Base-by-base conservation (phyloP, 1,140 invertebrate genomes). In the Berghia stephanieae region DNA sequence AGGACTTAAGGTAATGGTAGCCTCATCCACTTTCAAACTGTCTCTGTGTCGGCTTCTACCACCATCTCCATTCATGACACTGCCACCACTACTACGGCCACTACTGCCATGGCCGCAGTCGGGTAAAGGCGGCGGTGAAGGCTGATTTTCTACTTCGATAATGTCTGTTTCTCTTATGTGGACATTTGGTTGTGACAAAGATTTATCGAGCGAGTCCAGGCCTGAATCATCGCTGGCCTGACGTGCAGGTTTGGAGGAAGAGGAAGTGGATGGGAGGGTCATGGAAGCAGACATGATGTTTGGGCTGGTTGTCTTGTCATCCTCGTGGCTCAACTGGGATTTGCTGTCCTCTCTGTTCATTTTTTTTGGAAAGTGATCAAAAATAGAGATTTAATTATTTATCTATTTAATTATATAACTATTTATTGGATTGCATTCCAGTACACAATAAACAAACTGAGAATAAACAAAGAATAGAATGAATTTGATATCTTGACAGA, bases 221-320 rank as follows among this genome's bases (percentile, higher is more conserved):
- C 79, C 78, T 21, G 75, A 75, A 40, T 83, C 82, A 42, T 81
- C 74, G 57, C 79, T 79, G 67, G 73, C 52, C 67, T 79, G 80
- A 8, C 80, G 75, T 16, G 73, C 60, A 24, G 77, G 57, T 24
- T 31, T 68, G 18, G n/a, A n/a, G n/a, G n/a, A n/a, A n/a, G n/a
- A n/a, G n/a, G n/a, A n/a, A n/a, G n/a, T n/a, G n/a, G 68, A 24
- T 18, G 78, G 68, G 10, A 79, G 66, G 8, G 72, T 60, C 66
- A 63, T 63, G 60, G 57, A 93, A 2, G 92, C 92, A 3, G 92
- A 91, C 79, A 92, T 88, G 27, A 84, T 81, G 77, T 91, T 85
- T 73, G 92, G 89, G 3, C 92, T 93, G 55, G 78, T 78, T 16
- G 36, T 77, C 79, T 85, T 85, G 66, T 86, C 80, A 44, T 81